Evolutionary conservation across 1,140 invertebrate genomes (phyloP), one percentile per base, ranked within the genome.

Genomic region (Chymomyza costata): DNA sequence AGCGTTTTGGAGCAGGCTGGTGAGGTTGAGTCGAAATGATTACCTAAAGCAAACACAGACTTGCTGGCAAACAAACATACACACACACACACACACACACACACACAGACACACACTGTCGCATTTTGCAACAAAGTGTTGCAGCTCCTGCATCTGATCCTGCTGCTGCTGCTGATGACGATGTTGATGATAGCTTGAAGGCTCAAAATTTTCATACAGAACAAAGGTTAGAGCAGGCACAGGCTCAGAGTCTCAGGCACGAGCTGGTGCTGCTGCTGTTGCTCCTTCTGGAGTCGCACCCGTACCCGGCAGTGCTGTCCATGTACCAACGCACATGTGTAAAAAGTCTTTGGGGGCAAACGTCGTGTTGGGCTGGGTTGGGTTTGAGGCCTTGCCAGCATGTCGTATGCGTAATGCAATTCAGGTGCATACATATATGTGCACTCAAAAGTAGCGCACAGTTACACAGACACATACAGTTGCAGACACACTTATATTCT

Each of bases 21-120:
- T 52, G 57, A 61, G 58, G 64, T 52, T 65, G 51, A 58, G 64
- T 52, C 61, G 51, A 66, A 76, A 78, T 76, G 71, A 76, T 76
- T 76, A 71, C 71, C 71, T 59, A 76, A 78, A 78, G 71, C 71
- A 76, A 76, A 76, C 71, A 78, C 66, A 76, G 70, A 76, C 70
- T 62, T 67, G 56, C 35, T 50, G 54, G 70, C 66, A 78, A 76
- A 76, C 66, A 74, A 50, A 51, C 52, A 61, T 53, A 58, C 39
- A 46, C 49, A 51, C 40, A 54, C 44, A 44, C 66, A 51, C 37
- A 32, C 48, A 51, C 46, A 18, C 37, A 25, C 11, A 13, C 44
- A 32, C 13, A 13, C 21, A 17, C 35, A 30, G 1, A 25, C 7
- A 30, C 21, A 35, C 8, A 44, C 39, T 35, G 31, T 37, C 50